These are phyloP conservation scores for Saccopteryx bilineata DNA, from an alignment of 2,113 vertebrate genomes.

Conservation along the genomic window DNA sequence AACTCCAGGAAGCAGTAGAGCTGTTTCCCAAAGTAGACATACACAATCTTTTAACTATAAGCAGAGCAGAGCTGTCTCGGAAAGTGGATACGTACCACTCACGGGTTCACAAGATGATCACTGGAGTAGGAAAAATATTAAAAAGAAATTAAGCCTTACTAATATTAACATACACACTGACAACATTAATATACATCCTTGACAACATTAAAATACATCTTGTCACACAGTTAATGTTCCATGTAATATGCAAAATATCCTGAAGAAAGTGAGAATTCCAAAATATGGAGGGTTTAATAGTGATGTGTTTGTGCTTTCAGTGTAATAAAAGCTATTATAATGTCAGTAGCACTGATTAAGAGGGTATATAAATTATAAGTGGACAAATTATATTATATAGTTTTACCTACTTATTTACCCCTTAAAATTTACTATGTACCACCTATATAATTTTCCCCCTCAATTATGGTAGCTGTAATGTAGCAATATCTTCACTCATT, in stretches of 20 bases:
- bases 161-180: neutral
- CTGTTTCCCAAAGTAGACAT: neutral
- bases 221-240: constrained; percentile 22
- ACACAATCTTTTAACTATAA: neutral
- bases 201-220: neutral
- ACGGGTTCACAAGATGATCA: neutral
- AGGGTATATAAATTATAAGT: neutral
- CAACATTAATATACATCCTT: neutral
- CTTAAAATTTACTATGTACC: neutral
- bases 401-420: constrained; percentile 15
- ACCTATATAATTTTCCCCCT: neutral
- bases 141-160: constrained; percentile 5
- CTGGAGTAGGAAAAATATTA: neutral
- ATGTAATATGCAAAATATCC: neutral
- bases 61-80: neutral
- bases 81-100: neutral
- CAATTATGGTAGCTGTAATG: neutral
- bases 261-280: neutral
- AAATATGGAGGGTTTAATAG: neutral
- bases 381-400: neutral
- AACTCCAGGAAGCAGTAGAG: neutral
- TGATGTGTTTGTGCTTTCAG: neutral
- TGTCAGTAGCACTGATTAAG: constrained; percentile 5
- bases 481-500: too few species aligned
- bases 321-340: neutral